A percentile compares a stretch with the other conserved stretches of the same genome.
phyloP scores from a whole-genome alignment of 2,888 invertebrate species.

The Chloroclystis v-ata region DNA sequence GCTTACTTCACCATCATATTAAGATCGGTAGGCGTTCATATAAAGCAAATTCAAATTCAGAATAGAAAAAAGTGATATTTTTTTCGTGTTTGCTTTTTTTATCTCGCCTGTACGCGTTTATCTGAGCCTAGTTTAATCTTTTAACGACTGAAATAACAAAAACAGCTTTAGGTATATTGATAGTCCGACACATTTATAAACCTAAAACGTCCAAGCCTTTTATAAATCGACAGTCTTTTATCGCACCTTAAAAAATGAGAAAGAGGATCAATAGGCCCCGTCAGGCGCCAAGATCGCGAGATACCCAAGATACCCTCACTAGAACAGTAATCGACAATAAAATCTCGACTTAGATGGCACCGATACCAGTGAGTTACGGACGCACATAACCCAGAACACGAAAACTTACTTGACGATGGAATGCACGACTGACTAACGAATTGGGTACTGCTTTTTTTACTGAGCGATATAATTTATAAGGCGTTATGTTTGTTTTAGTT shows the following conservation, averaged over 20 bases:
- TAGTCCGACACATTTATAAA: neutral
- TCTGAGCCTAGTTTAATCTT: too few species aligned
- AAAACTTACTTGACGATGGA: constrained; percentile 75
- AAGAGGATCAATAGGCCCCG: constrained; percentile 52
- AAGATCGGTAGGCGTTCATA: too few species aligned
- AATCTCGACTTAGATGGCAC: constrained; percentile 78
- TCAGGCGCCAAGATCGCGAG: constrained; percentile 77
- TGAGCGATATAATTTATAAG: constrained; percentile 29
- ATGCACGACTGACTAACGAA: constrained; percentile 75
- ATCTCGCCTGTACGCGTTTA: too few species aligned
- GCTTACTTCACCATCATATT: too few species aligned
- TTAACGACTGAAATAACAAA: too few species aligned
- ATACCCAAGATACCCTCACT: constrained; percentile 55
- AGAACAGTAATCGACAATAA: constrained; percentile 78
- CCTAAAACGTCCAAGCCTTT: neutral
- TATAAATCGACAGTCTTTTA: constrained; percentile 7
- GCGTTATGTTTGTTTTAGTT: constrained; percentile 28
- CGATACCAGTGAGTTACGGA: constrained; percentile 76
- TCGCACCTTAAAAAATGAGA: constrained; percentile 22
- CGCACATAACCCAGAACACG: constrained; percentile 69
- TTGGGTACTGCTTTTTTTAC: constrained; percentile 54
- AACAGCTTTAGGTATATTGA: too few species aligned
- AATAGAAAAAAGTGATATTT: too few species aligned
- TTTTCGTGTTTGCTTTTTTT: too few species aligned
- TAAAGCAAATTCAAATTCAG: too few species aligned